Evolutionary conservation across 2,888 invertebrate species (phyloP), one percentile per base, ranked within the genome.

Genomic region (Noctua fimbriata): DNA sequence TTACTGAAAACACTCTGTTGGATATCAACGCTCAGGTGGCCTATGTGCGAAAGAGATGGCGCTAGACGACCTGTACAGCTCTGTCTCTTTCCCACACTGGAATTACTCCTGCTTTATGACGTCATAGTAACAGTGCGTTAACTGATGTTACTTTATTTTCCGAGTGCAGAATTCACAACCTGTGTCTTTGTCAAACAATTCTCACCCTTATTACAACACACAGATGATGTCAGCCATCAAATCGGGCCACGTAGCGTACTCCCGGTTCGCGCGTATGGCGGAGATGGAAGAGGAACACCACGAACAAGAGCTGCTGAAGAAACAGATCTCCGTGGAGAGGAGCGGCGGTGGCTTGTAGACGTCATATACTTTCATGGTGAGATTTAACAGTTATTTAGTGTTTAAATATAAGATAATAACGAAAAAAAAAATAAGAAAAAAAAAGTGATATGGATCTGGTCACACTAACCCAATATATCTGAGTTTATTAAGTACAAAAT

Each of bases 141-240:
- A 41, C 66, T n/a, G n/a, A 66, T n/a, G n/a, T 66, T 66, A 21
- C 36, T 41, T 0, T 7, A 10, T 16, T 9, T 67, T n/a, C 4
- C n/a, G 6, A n/a, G 7, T 0, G 16, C 67, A 44, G 36, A n/a
- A 3, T 7, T 10, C 2, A 3, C 16, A 16, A 66, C 41, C 3
- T n/a, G 0, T 24, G n/a, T 36, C 10, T 36, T 32, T 16, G 41
- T n/a, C 6, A 18, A 44, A 21, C 10, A 67, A 47, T 70, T 78
- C 72, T 80, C n/a, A 83, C 21, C 21, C 28, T 18, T 9, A 16
- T 24, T 41, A 0, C 44, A 44, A 70, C 6, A 21, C n/a, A 55
- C 94, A 99, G 99, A 98, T 99, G 98, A 99, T 99, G 99, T 99
- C 99, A 24, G 99, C 99, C 16, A 98, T 99, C 90, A 99, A 99